phyloP scores from a whole-genome alignment of 2,797 vertebrate genomes.

The Sebastes umbrosus region DNA sequence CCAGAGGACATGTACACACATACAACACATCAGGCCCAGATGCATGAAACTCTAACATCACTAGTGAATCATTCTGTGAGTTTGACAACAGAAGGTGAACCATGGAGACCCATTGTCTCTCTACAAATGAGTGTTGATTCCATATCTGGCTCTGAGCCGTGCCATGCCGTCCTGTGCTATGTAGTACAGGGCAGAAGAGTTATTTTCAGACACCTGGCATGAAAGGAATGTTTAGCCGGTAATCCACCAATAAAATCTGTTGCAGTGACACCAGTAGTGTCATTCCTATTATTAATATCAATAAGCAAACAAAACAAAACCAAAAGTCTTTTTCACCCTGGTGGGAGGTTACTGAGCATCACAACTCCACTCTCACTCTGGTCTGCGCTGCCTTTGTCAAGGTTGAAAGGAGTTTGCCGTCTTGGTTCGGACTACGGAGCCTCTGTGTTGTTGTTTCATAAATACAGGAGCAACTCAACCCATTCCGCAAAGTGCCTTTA shows the following conservation, averaged over 20 bases:
- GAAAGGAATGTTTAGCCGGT: slow-evolving; percentile 52
- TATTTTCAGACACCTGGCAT: slow-evolving; percentile 68
- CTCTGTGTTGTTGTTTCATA: too few species aligned
- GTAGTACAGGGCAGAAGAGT: slow-evolving; percentile 2
- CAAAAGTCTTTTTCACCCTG: too few species aligned
- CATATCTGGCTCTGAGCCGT: background rate
- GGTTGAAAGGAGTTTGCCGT: too few species aligned
- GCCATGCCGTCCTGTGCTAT: background rate
- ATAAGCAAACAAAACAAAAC: too few species aligned
- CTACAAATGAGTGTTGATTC: background rate
- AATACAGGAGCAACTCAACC: too few species aligned
- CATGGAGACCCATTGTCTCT: background rate
- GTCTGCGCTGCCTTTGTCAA: too few species aligned
- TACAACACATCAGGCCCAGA: background rate
- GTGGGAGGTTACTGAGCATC: too few species aligned
- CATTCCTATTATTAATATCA: background rate
- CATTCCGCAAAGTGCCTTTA: too few species aligned
- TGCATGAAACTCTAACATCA: too few species aligned
- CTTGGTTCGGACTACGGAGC: too few species aligned
- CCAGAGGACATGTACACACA: background rate
- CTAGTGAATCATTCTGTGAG: too few species aligned
- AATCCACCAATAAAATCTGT: background rate
- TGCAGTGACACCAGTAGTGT: background rate
- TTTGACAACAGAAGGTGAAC: background rate
- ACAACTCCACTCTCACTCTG: too few species aligned